phyloP scores from a whole-genome alignment of 2,113 vertebrate genomes.

The Cisticola juncidis region DNA sequence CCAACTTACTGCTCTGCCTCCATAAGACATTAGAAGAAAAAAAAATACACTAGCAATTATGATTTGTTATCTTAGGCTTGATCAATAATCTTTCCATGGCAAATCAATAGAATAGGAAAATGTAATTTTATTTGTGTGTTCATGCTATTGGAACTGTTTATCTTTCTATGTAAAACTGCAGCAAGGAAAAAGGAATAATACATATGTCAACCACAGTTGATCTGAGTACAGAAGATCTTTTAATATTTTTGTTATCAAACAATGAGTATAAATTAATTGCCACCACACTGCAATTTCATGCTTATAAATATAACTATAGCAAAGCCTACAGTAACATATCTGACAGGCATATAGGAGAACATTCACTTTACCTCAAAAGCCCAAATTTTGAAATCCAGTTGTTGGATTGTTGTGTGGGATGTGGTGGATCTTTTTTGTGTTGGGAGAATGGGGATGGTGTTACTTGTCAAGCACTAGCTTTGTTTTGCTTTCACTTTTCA shows the following conservation, averaged over 20 bases:
- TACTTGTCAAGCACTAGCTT: not conserved
- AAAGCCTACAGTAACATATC: not conserved
- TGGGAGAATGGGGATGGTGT: accelerated
- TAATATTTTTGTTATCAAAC: not conserved
- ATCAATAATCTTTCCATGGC: not conserved
- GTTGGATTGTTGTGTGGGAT: not conserved
- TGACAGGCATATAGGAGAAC: not conserved
- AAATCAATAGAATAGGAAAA: not conserved
- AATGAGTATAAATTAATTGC: not conserved
- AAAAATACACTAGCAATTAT: not conserved
- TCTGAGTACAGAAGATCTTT: not conserved
- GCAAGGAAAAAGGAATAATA: not conserved
- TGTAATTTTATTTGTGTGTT: not conserved
- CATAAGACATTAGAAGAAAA: not conserved
- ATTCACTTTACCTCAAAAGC: not conserved
- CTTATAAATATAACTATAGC: not conserved
- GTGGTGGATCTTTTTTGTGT: not conserved
- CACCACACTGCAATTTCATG: not conserved
- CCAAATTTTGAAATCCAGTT: not conserved
- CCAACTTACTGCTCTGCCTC: not conserved
- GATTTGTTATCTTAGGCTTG: too few relatives aligned
- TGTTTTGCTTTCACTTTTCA: not conserved
- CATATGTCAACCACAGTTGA: not conserved
- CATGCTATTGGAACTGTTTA: not conserved
- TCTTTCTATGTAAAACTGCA: not conserved